phyloP scores from a whole-genome alignment of 2,797 vertebrate species.

The Sandelia bainsii region DNA sequence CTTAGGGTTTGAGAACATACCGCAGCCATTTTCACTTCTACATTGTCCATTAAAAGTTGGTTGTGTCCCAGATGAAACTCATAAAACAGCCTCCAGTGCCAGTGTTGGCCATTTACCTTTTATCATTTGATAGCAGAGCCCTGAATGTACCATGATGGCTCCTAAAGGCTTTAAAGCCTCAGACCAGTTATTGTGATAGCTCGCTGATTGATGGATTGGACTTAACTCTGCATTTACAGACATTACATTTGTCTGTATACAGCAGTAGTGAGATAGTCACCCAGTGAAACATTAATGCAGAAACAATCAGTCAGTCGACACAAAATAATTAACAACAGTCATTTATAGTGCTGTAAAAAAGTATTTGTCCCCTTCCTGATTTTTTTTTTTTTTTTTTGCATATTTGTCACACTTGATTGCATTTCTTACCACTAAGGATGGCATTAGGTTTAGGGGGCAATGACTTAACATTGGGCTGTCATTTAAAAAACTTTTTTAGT shows the following conservation, averaged over 20 bases:
- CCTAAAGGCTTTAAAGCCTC: constrained; percentile 49
- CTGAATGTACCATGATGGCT: constrained; percentile 60
- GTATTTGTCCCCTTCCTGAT: no score
- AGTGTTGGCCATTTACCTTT: constrained; percentile 52
- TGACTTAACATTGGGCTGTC: no score
- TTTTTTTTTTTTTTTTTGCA: no score
- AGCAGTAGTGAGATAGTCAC: constrained; percentile 18
- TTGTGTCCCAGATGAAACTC: constrained; percentile 59
- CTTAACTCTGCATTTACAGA: constrained; percentile 41
- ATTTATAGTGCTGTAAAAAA: neutral
- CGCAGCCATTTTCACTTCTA: constrained; percentile 62
- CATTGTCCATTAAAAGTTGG: constrained; percentile 52
- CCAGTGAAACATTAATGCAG: constrained; percentile 26
- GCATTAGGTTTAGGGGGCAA: no score
- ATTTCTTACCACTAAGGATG: no score
- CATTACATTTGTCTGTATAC: constrained; percentile 39
- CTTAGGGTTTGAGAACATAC: constrained; percentile 54
- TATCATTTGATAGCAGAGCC: constrained; percentile 60
- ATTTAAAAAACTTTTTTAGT: no score
- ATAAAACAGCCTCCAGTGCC: constrained; percentile 55
- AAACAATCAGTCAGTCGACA: constrained; percentile 31
- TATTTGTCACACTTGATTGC: no score
- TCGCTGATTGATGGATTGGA: constrained; percentile 54
- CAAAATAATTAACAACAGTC: constrained; percentile 23
- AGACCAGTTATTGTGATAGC: constrained; percentile 41